Percentiles rank a stretch among this genome's conserved stretches.
phyloP scores from a whole-genome alignment of 2,797 vertebrate genomes.

The Eremophila alpestris region DNA sequence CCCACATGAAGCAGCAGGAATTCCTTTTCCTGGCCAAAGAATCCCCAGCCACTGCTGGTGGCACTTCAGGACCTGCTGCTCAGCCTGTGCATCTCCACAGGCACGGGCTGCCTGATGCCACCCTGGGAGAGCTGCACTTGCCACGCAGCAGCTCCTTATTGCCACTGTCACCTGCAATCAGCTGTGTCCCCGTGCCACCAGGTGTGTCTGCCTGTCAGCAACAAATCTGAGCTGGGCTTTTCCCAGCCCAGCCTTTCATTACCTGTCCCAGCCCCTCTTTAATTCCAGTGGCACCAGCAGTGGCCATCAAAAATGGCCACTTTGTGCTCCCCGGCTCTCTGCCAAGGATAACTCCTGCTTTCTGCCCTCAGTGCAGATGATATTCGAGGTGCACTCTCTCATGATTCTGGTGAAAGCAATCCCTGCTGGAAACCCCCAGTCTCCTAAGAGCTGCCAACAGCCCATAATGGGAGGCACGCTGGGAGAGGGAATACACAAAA shows the following conservation, averaged over 20 bases:
- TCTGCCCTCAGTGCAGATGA: slow-evolving; percentile 41
- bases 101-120: background rate
- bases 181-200: background rate
- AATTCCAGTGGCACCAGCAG: slow-evolving; percentile 43
- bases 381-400: slow-evolving; percentile 64
- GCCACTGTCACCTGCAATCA: background rate
- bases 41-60: background rate
- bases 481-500: slow-evolving; percentile 46
- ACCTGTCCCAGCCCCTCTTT: background rate
- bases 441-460: background rate
- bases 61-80: background rate
- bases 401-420: slow-evolving; percentile 49
- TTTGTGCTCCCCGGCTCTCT: slow-evolving; percentile 19
- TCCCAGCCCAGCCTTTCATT: background rate
- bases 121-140: background rate
- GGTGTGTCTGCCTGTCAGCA: background rate
- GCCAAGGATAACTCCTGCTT: slow-evolving; percentile 57
- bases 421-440: slow-evolving; percentile 14
- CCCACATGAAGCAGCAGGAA: background rate
- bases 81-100: slow-evolving; percentile 29
- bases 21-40: background rate
- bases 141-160: background rate
- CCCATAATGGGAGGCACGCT: slow-evolving; percentile 41
- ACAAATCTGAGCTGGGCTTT: background rate
- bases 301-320: slow-evolving; percentile 12